Base-by-base conservation (phyloP, 2,113 vertebrate genomes). In the Corythoichthys intestinalis region DNA sequence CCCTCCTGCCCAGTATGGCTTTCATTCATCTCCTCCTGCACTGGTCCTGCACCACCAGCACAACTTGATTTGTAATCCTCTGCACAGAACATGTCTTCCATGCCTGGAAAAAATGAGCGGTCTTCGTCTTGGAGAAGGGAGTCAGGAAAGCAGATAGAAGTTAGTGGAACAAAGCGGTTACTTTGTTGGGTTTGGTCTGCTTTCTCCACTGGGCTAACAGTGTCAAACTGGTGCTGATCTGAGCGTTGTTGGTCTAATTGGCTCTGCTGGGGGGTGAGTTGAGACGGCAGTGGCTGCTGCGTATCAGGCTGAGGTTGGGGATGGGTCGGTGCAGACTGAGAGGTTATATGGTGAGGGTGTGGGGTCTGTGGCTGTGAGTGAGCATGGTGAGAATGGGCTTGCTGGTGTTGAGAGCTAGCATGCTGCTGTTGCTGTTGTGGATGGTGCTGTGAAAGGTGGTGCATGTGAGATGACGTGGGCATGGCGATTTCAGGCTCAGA, bases 21-120 rank as follows among this genome's bases (percentile, higher is more conserved):
- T 2, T 92, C 86, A 0, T 91, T 83, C 83, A 92, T 83, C 82
- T 87, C 93, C 1, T 91, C 85, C 15, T 91, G 92, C 0, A 88
- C 83, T 37, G 93, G 93, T 37, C 91, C 71, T 0, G 83, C 85
- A 14, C 94, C 94, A 20, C 93, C 95, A 0, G 84, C 70, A 1
- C 90, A 94, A 63, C 93, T 93, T 0, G 94, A 79, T 77, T 97
- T 97, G 50, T 94, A 97, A 28, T 97, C 95, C 0, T 96, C 95
- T 0, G 91, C 85, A 0, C 95, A 96, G 17, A 98, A 98, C 95
- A 98, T 98, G 88, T 98, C 96, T 69, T 97, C 96, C 96, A 97
- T 97, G 20, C 93, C 95, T 3, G 96, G 96, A 46, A 97, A 98
- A 79, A 98, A 98, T 3, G 95, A 94, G 2, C 96, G 94, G 68